A percentile compares a stretch with the other conserved stretches of the same genome.
These are phyloP conservation scores for Myotis findleyi DNA, from an alignment of 2,797 vertebrate genomes.

Conservation along the genomic window DNA sequence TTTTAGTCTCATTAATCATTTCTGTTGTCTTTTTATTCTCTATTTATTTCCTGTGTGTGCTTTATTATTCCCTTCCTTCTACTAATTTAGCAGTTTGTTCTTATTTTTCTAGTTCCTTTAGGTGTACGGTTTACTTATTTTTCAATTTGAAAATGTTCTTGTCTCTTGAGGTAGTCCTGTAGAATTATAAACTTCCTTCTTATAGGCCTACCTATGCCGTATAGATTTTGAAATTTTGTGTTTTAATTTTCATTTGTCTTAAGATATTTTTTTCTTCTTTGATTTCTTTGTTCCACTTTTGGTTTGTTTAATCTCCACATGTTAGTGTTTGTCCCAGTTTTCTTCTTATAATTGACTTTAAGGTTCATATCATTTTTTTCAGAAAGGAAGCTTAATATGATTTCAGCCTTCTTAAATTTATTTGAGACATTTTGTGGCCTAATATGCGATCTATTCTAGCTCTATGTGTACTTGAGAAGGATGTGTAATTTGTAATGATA, in stretches of 20 bases:
- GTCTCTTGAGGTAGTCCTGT: background rate
- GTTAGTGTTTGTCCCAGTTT: background rate
- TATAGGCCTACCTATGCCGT: background rate
- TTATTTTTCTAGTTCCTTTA: background rate
- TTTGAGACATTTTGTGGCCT: background rate
- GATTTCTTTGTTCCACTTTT: background rate
- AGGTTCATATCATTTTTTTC: background rate
- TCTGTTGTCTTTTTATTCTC: background rate
- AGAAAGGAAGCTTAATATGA: background rate
- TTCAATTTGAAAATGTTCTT: background rate
- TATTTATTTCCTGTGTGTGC: background rate
- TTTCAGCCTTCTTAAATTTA: background rate
- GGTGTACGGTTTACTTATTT: background rate
- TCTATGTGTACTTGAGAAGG: background rate
- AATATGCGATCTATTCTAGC: background rate
- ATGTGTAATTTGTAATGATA: background rate
- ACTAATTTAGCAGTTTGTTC: background rate
- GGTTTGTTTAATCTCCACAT: background rate
- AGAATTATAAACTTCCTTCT: background rate
- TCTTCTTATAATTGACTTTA: background rate
- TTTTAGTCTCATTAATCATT: background rate
- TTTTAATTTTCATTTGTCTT: background rate
- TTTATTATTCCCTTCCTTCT: background rate
- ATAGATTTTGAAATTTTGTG: background rate
- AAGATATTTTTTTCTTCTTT: background rate